Base-by-base conservation (phyloP, 2,797 vertebrate genomes). In the Florisuga fusca region DNA sequence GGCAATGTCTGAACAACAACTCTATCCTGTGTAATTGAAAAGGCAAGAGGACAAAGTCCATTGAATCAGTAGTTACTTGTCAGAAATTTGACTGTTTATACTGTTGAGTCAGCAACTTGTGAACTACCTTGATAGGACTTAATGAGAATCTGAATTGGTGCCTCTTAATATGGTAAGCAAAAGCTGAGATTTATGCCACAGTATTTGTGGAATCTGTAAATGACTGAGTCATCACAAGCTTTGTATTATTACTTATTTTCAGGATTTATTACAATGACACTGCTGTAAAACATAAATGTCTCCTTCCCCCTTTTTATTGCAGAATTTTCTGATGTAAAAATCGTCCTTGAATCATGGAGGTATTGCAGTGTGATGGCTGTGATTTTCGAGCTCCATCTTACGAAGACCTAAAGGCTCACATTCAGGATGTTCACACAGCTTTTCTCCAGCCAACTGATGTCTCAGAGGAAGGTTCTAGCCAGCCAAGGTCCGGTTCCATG, bases 281-380 rank as follows among this genome's bases (percentile, higher is more conserved):
- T 75, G 43, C 15, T 43, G 15, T 62, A 61, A 91, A 55, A 19
- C 19, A 6, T 57, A 2, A 12, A 5, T 57, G 22, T 62, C 7
- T 87, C 17, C 33, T 89, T 66, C n/a, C 6, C 23, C 6, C 76
- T 4, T 92, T 92, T 68, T 95, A 67, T 74, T 86, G 74, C 95
- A 98, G 99, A 97, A 98, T 98, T 99, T 98, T 98, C 98, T 99
- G 98, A 99, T 99, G 99, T 98, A 98, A 99, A 98, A 98, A 96
- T 96, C 98, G 98, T 96, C 67, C 93, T 96, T 97, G 90, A 97
- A 98, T 95, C 96, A 99, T 99, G 99, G 99, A 99, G 98, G 99
- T 99, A 97, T 98, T 99, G 95, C 99, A 99, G 97, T 99, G 99
- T 93, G 99, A 99, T 97, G 99, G 99, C 97, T 99, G 99, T 94